A percentile compares a stretch with the other conserved stretches of the same genome.
Conservation (phyloP, 2,113 vertebrate genomes). For the Phainopepla nitens region DNA sequence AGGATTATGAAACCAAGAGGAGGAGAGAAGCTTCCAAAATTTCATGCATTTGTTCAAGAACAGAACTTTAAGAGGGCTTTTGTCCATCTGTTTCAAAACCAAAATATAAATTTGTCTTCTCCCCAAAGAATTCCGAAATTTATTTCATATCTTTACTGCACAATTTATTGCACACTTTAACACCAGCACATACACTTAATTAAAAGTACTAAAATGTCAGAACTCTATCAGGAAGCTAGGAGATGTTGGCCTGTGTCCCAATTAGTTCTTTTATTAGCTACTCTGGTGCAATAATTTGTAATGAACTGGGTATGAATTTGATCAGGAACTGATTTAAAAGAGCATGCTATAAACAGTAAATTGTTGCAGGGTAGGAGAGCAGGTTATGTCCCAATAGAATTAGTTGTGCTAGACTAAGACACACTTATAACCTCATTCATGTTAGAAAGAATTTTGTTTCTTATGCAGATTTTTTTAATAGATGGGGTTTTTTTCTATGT, state of each 20-base stretch:
- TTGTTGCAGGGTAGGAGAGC: background rate
- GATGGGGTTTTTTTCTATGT: background rate
- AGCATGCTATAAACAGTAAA: background rate
- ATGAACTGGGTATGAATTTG: background rate
- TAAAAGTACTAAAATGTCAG: slow-evolving; percentile 10
- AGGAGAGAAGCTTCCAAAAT: background rate
- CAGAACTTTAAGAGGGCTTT: background rate
- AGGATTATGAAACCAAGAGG: background rate
- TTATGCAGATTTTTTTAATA: background rate
- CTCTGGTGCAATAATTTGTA: slow-evolving; percentile 8
- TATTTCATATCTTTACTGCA: background rate
- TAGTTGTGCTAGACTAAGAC: background rate
- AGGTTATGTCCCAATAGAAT: background rate
- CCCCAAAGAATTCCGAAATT: background rate
- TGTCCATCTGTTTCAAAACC: background rate
- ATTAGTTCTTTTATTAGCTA: slow-evolving; percentile 56
- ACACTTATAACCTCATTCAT: background rate
- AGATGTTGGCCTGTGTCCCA: background rate
- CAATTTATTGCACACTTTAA: background rate
- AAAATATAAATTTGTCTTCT: background rate
- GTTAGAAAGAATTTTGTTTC: background rate
- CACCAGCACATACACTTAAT: background rate
- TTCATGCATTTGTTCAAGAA: background rate
- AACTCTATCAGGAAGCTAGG: background rate
- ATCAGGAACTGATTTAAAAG: slow-evolving; percentile 15